Evolutionary conservation across 2,797 vertebrate genomes (phyloP).

Genomic region (Odontamblyopus lacepedii): DNA sequence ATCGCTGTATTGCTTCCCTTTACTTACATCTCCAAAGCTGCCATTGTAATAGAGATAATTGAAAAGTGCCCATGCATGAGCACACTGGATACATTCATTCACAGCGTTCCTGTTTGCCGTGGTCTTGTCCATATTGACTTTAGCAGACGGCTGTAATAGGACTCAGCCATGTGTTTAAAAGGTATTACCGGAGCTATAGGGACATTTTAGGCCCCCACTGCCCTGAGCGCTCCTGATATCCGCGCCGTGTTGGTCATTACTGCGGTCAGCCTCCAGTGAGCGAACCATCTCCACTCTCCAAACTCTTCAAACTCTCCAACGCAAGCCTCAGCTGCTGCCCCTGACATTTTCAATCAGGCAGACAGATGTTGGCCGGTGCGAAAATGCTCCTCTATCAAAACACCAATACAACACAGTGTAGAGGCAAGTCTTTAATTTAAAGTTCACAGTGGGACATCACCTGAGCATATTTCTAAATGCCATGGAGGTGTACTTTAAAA

Average conservation of each 20-base stretch:
- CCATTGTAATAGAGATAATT: not conserved
- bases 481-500: too few species aligned
- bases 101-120: constrained; percentile 9
- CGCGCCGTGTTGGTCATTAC: constrained; percentile 39
- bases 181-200: constrained; percentile 26
- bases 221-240: constrained; percentile 35
- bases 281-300: constrained; percentile 45
- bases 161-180: constrained; percentile 18
- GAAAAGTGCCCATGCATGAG: not conserved
- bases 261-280: constrained; percentile 29
- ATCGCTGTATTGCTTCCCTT: not conserved
- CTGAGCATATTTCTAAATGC: not conserved
- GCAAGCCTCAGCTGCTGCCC: constrained; percentile 26
- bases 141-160: constrained; percentile 1
- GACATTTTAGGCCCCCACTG: constrained; percentile 27
- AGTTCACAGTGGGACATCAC: not conserved
- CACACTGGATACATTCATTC: not conserved
- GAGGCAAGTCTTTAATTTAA: not conserved
- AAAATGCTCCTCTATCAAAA: constrained; percentile 34
- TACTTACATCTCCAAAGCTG: not conserved
- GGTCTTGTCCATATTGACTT: constrained; percentile 1
- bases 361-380: constrained; percentile 45
- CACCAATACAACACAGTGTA: not conserved
- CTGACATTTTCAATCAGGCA: constrained; percentile 42
- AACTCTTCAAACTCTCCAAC: constrained; percentile 32